Evolutionary conservation across 2,888 invertebrate species (phyloP).

Genomic region (Zaprionus lineosus): DNA sequence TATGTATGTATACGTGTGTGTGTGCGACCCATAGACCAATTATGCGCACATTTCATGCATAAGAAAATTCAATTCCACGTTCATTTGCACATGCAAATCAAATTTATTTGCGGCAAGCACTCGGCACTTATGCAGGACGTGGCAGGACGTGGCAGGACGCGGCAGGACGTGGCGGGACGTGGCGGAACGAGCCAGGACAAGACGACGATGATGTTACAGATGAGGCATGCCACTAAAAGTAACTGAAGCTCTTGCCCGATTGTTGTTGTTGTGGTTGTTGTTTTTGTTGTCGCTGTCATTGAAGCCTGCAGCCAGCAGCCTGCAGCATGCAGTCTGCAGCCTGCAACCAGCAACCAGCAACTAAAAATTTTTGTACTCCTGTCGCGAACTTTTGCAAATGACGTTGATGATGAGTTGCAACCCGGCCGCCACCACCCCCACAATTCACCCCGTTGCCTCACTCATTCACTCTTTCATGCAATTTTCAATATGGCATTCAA

Average conservation of each 20-base stretch:
- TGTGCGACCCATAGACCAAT: constrained; percentile 58
- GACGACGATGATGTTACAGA: constrained; percentile 23
- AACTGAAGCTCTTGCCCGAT: constrained; percentile 48
- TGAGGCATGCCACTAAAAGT: constrained; percentile 46
- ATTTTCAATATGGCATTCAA: constrained; percentile 58
- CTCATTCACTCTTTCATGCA: constrained; percentile 14
- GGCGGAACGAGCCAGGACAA: constrained; percentile 41
- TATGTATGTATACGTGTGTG: constrained; percentile 18
- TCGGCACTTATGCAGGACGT: constrained; percentile 53
- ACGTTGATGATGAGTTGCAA: constrained; percentile 59
- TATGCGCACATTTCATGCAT: constrained; percentile 79
- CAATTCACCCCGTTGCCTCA: not conserved
- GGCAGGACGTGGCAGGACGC: constrained; percentile 38
- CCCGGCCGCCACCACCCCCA: constrained; percentile 13
- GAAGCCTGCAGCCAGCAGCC: constrained; percentile 24
- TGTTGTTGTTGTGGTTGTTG: constrained; percentile 16
- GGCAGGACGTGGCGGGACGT: constrained; percentile 40
- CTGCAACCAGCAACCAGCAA: constrained; percentile 21
- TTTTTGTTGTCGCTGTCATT: constrained; percentile 8
- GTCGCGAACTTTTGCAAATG: constrained; percentile 50
- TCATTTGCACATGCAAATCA: constrained; percentile 79
- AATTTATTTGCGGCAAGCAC: constrained; percentile 75
- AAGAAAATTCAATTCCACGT: constrained; percentile 79
- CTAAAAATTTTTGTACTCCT: constrained; percentile 30
- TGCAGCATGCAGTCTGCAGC: too few species aligned